A percentile compares a stretch with the other conserved stretches of the same genome.
Evolutionary conservation across 2,113 vertebrate species (phyloP).

Genomic region (Tichodroma muraria): DNA sequence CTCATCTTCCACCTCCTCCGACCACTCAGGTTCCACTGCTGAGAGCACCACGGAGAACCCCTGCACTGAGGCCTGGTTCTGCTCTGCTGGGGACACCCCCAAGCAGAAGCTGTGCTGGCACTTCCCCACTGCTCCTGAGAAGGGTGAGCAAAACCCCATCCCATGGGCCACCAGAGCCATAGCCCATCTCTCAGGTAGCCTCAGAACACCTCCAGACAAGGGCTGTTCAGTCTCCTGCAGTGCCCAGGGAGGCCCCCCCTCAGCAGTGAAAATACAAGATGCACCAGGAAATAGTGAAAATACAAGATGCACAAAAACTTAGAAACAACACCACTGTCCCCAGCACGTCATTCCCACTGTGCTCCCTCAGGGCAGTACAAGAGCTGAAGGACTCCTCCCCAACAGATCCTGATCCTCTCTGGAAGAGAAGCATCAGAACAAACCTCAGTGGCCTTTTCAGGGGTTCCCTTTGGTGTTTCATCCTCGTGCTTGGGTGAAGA

Average conservation of each 20-base stretch:
- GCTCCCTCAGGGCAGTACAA: background rate
- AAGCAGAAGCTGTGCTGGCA: rapidly evolving
- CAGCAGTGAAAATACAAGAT: background rate
- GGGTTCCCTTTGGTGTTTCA: constrained; percentile 76
- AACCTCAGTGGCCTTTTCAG: constrained; percentile 81
- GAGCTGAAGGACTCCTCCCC: background rate
- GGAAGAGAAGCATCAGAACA: constrained; percentile 17
- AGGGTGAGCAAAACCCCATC: background rate
- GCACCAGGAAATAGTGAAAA: no score
- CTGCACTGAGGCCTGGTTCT: background rate
- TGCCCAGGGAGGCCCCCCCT: background rate
- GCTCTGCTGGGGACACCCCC: background rate
- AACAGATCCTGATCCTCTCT: background rate
- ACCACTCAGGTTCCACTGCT: background rate
- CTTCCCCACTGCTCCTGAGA: background rate
- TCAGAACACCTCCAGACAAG: background rate
- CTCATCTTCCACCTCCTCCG: background rate
- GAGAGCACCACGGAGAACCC: background rate
- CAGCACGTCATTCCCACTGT: rapidly evolving
- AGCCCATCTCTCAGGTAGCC: background rate
- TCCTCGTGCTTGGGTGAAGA: constrained; percentile 75
- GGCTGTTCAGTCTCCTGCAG: background rate
- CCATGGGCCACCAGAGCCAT: background rate
- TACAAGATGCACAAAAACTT: background rate
- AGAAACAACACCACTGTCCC: background rate